A percentile compares a stretch with the other conserved stretches of the same genome.
phyloP scores from a whole-genome alignment of 1,140 invertebrate genomes.

The Chrysoperla carnea region DNA sequence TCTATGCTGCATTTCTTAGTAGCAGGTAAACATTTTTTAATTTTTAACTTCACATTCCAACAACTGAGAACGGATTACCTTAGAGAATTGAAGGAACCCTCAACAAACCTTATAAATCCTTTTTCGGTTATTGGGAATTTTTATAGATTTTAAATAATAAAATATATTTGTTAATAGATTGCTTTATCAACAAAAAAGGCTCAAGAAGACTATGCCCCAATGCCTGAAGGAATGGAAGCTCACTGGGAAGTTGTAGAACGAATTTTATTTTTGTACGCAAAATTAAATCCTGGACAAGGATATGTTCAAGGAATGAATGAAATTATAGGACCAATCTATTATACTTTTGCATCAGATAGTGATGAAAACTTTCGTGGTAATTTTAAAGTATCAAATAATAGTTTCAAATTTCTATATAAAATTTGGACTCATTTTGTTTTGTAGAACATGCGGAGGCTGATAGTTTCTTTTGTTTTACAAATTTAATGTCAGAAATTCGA shows the following conservation, averaged over 20 bases:
- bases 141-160: too few relatives aligned
- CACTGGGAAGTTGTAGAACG: conserved; percentile 96
- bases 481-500: conserved; percentile 90
- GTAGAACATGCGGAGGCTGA: conserved; percentile 89
- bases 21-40: conserved; percentile 14
- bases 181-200: conserved; percentile 43
- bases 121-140: too few relatives aligned
- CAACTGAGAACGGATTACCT: too few relatives aligned
- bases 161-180: conserved; percentile 25
- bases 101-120: too few relatives aligned
- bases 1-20: conserved; percentile 12
- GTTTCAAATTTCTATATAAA: conserved; percentile 4
- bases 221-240: conserved; percentile 68
- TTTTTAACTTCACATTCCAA: conserved; percentile 2
- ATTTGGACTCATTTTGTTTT: conserved; percentile 23
- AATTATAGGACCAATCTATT: conserved; percentile 96
- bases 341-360: conserved; percentile 85
- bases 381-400: conserved; percentile 5
- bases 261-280: conserved; percentile 93
- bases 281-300: conserved; percentile 92
- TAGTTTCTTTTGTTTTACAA: conserved; percentile 95
- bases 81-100: too few relatives aligned
- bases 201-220: conserved; percentile 58
- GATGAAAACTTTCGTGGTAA: conserved; percentile 62
- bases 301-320: conserved; percentile 99